These are phyloP conservation scores for Mesoligia furuncula DNA, from an alignment of 2,888 invertebrate genomes.

Conservation along the genomic window DNA sequence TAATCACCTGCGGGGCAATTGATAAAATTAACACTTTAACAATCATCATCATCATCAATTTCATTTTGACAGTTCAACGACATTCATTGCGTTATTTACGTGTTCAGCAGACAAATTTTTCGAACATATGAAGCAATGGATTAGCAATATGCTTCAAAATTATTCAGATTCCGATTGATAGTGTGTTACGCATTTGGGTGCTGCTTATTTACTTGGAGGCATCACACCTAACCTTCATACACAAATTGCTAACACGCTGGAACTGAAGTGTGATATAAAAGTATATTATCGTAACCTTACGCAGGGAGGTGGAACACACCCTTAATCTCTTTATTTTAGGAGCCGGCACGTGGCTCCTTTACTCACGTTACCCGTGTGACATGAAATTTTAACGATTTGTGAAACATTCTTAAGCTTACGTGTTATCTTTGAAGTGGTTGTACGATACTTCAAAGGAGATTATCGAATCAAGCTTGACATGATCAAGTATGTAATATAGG, in stretches of 20 bases:
- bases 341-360: conserved; percentile 19
- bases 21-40: no score
- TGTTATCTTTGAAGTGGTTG: conserved; percentile 44
- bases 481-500: not conserved
- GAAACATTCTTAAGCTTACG: conserved; percentile 33
- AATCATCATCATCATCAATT: no score
- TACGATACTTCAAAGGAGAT: conserved; percentile 24
- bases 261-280: conserved; percentile 40
- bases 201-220: not conserved
- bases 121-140: no score
- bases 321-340: conserved; percentile 55
- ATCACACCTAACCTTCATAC: conserved; percentile 1
- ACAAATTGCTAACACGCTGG: conserved; percentile 38
- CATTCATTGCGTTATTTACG: no score
- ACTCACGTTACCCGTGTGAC: conserved; percentile 35
- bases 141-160: no score
- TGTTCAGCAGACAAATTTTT: no score
- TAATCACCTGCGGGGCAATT: no score
- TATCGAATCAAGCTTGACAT: conserved; percentile 19
- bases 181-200: no score
- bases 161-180: no score
- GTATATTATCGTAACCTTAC: conserved; percentile 33
- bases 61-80: no score
- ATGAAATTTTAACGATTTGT: conserved; percentile 60
- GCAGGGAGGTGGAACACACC: conserved; percentile 34